Base-by-base conservation (phyloP, 2,888 invertebrate genomes). In the Eugnorisma glareosa region DNA sequence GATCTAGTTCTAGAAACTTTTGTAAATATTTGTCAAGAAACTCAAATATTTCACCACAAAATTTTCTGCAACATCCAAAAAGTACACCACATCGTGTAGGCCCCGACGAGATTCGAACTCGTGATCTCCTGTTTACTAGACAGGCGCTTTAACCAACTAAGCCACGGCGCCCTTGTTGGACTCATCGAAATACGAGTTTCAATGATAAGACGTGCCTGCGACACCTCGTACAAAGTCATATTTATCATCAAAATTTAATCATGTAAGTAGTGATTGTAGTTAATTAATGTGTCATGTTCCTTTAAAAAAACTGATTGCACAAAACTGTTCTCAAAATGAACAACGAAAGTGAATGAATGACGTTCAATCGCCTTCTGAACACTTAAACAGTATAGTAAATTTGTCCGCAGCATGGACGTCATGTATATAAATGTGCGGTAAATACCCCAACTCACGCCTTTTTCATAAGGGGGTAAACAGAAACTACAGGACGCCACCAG, bases 141-240 rank as follows among this genome's bases (percentile, higher is more conserved):
- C 95, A 96, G 95, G 95, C 95, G 95, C 95, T 95, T 95, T 95
- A 95, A 95, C 95, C 95, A 95, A 95, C 94, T 95, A 94, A 95
- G 95, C 95, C 95, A 95, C 95, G 95, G 94, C 94, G 94, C 95
- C 94, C 57, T 63, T 73, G 1, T 4, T 0, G 0, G 0, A 0
- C 0, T 0, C 0, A 28, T 1, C 35, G 69, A 83, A 83, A 76
- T 81, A 64, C 35, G 10, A 45, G 57, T 15, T 54, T 45, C 1
- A 37, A 51, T 64, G 67, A 77, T 77, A 76, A 48, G n/a, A 43
- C 37, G 13, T 10, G 18, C 11, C 8, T 35, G 24, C 24, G 37
- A 35, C n/a, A 13, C 11, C 1, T n/a, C n/a, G 13, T 13, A n/a
- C 15, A 18, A n/a, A 40, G 37, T 40, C 7, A 15, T n/a, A 10